phyloP scores from a whole-genome alignment of 2,888 invertebrate species.

The Zelleria hepariella region DNA sequence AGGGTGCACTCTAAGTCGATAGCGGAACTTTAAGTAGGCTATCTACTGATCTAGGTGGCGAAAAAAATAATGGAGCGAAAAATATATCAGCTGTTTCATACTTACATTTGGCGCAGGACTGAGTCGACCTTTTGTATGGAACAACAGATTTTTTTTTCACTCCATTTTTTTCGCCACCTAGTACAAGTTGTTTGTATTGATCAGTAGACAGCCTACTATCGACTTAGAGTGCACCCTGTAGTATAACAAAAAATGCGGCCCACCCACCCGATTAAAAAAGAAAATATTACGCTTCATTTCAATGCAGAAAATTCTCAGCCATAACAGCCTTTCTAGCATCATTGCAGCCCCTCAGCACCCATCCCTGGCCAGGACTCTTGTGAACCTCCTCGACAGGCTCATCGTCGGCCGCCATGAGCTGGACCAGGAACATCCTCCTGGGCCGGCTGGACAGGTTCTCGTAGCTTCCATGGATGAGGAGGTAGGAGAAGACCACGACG shows the following conservation, averaged over 20 bases:
- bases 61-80: too few species aligned
- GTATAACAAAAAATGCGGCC: background rate
- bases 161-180: too few species aligned
- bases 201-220: too few species aligned
- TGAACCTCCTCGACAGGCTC: constrained; percentile 41
- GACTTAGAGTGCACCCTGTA: too few species aligned
- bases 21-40: too few species aligned
- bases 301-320: constrained; percentile 26
- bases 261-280: background rate
- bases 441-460: constrained; percentile 41
- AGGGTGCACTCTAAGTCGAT: too few species aligned
- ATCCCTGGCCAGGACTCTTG: constrained; percentile 48
- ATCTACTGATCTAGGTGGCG: too few species aligned
- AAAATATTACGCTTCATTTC: background rate
- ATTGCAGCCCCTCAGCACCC: constrained; percentile 55
- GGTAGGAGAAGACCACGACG: constrained; percentile 57
- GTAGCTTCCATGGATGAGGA: constrained; percentile 60
- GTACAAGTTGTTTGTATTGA: too few species aligned
- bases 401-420: constrained; percentile 59
- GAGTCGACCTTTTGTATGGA: too few species aligned
- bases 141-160: too few species aligned
- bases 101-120: too few species aligned
- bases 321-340: constrained; percentile 35
- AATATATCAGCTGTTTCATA: too few species aligned
- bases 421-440: constrained; percentile 56